A percentile compares a stretch with the other conserved stretches of the same genome.
phyloP scores from a whole-genome alignment of 2,888 invertebrate genomes.

The Sclerodermus sp. region DNA sequence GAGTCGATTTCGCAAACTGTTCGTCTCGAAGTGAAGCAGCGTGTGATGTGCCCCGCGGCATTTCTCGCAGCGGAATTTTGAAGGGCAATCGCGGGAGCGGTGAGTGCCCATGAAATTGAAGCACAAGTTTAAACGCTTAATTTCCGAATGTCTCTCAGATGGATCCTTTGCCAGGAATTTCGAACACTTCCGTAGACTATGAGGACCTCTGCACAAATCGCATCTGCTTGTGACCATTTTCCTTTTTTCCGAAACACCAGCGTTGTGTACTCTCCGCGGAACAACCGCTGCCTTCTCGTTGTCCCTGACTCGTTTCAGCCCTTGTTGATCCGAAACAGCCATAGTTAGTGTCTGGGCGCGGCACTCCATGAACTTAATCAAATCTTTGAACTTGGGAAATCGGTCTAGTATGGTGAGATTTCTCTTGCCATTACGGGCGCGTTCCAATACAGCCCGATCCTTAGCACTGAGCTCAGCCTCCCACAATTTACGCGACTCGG shows the following conservation, averaged over 20 bases:
- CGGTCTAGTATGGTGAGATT: not conserved
- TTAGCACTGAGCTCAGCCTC: too few relatives aligned
- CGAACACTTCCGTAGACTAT: not conserved
- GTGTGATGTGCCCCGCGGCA: not conserved
- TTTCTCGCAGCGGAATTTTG: not conserved
- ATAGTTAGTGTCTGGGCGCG: conserved; percentile 2
- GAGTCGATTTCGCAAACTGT: too few relatives aligned
- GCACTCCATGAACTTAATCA: conserved; percentile 1
- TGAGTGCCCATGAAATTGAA: not conserved
- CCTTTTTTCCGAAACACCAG: too few relatives aligned
- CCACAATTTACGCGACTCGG: too few relatives aligned
- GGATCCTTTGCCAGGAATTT: not conserved
- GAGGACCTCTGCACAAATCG: not conserved
- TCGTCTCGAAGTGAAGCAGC: not conserved
- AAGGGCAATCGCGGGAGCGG: not conserved
- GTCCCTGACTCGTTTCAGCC: not conserved
- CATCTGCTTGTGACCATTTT: conserved; percentile 1
- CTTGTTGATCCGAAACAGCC: not conserved
- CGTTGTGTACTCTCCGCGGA: not conserved
- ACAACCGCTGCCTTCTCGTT: not conserved
- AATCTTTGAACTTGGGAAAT: not conserved
- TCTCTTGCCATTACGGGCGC: too few relatives aligned
- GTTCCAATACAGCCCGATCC: too few relatives aligned
- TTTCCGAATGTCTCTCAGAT: not conserved
- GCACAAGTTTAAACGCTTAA: not conserved